These are phyloP conservation scores for Zoanthus gigantus DNA, from an alignment of 92 coral and sea anemone genomes.

Conservation along the genomic window DNA sequence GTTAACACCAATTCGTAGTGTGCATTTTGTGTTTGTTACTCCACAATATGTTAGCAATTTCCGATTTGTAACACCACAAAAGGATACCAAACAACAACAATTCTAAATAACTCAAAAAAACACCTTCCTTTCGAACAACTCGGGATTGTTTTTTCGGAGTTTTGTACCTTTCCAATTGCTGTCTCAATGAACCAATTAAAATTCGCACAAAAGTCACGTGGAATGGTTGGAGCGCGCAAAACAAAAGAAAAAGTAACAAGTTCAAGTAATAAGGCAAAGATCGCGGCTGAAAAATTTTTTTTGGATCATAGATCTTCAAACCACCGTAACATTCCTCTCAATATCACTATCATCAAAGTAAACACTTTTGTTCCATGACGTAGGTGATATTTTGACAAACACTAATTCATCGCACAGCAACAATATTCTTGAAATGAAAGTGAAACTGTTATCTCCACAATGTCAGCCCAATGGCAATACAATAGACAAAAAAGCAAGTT, in stretches of 20 bases:
- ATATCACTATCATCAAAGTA: neutral
- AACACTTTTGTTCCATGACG: neutral
- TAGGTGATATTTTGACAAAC: neutral
- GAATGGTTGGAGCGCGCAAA: slow-evolving; percentile 27
- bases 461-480: neutral
- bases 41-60: neutral
- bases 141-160: slow-evolving; percentile 2
- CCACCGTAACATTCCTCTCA: neutral
- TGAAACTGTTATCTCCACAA: neutral
- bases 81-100: slow-evolving; percentile 1
- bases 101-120: neutral
- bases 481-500: neutral
- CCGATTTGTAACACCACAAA: slow-evolving; percentile 6
- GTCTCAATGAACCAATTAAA: slow-evolving; percentile 21
- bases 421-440: neutral
- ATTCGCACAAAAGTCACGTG: slow-evolving; percentile 33
- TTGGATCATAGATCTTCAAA: neutral
- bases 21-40: slow-evolving; percentile 11
- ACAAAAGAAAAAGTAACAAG: neutral
- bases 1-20: slow-evolving; percentile 1
- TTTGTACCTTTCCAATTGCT: slow-evolving; percentile 23
- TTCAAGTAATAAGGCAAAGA: neutral
- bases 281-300: neutral
- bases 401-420: neutral
- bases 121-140: neutral